Evolutionary conservation across 2,888 invertebrate genomes (phyloP).

Genomic region (Himalopsyche japonica): DNA sequence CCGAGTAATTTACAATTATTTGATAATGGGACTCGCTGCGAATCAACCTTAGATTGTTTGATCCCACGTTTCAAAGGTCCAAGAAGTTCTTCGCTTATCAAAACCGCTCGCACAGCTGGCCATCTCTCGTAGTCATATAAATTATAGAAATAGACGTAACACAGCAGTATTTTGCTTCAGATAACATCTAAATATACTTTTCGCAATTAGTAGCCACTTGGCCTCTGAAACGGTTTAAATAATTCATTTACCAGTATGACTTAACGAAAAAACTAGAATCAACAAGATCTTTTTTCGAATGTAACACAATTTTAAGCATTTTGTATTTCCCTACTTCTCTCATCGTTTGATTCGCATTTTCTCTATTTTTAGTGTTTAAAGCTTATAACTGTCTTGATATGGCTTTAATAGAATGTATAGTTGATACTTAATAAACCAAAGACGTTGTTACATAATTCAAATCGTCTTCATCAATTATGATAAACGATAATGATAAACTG

Average conservation of each 20-base stretch:
- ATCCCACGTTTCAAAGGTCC: not conserved
- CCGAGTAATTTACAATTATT: not conserved
- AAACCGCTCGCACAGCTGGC: not conserved
- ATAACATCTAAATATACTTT: not conserved
- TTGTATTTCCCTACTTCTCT: too few relatives aligned
- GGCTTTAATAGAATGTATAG: too few relatives aligned
- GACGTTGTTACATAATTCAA: too few relatives aligned
- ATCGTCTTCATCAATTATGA: too few relatives aligned
- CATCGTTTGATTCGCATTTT: too few relatives aligned
- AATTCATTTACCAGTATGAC: not conserved
- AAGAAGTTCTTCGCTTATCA: not conserved
- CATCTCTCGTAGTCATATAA: not conserved
- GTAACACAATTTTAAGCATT: too few relatives aligned
- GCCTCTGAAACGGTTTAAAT: not conserved
- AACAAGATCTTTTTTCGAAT: not conserved
- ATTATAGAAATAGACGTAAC: not conserved
- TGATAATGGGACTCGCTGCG: not conserved
- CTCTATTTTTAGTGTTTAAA: too few relatives aligned
- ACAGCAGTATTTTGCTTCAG: not conserved
- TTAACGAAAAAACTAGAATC: not conserved
- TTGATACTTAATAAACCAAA: too few relatives aligned
- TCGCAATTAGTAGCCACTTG: not conserved
- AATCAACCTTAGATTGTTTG: not conserved
- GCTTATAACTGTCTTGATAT: too few relatives aligned
- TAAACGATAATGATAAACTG: not conserved